phyloP scores from a whole-genome alignment of 2,797 vertebrate species.

The Smutsia gigantea region DNA sequence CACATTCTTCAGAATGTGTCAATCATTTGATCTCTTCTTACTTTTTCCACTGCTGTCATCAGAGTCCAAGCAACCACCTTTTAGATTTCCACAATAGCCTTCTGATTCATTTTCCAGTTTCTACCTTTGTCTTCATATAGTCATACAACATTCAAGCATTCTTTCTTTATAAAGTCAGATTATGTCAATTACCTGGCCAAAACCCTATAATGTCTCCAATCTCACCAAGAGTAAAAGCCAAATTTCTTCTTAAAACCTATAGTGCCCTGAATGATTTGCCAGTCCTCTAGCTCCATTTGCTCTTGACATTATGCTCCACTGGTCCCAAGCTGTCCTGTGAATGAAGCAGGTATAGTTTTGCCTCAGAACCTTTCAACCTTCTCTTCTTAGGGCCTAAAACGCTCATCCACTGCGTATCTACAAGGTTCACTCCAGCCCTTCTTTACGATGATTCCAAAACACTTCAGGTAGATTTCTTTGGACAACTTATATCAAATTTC shows the following conservation, averaged over 20 bases:
- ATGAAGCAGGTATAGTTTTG: neutral
- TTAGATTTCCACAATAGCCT: neutral
- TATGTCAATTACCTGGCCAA: neutral
- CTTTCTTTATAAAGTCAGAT: neutral
- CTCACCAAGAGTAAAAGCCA: neutral
- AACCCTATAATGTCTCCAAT: neutral
- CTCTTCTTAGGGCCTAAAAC: neutral
- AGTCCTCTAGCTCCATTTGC: neutral
- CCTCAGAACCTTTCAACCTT: neutral
- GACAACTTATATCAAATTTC: neutral
- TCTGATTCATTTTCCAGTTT: neutral
- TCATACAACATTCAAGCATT: neutral
- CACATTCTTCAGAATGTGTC: neutral
- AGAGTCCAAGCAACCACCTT: neutral
- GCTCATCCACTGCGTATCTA: neutral
- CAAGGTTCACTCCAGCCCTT: neutral
- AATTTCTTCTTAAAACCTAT: neutral
- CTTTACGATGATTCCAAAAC: neutral
- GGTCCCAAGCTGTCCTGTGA: neutral
- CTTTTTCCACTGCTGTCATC: neutral
- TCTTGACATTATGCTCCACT: neutral
- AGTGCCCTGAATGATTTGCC: neutral
- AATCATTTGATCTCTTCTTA: neutral
- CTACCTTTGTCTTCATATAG: neutral
- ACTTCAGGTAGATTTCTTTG: neutral